A percentile compares a stretch with the other conserved stretches of the same genome.
phyloP scores from a whole-genome alignment of 2,113 vertebrate genomes.

The Puffinus mauretanicus region DNA sequence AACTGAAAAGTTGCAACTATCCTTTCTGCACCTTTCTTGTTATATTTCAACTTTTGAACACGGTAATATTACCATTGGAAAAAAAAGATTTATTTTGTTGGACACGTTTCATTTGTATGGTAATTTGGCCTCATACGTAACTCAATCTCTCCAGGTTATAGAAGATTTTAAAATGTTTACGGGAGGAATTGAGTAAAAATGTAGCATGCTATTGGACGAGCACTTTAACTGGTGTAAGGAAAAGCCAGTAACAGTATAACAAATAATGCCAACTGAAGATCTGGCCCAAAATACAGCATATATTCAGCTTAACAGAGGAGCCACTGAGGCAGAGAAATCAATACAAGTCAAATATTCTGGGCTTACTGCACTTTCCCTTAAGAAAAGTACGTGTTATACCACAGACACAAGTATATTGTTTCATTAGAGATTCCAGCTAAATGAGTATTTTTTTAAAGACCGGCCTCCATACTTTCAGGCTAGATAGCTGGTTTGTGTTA shows the following conservation, averaged over 20 bases:
- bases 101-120: neutral
- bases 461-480: neutral
- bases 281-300: neutral
- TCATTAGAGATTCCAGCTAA: neutral
- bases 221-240: neutral
- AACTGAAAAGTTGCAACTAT: neutral
- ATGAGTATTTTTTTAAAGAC: neutral
- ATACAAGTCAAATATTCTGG: neutral
- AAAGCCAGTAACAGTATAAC: neutral
- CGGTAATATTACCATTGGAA: neutral
- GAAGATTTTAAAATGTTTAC: neutral
- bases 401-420: neutral
- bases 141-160: neutral
- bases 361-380: neutral
- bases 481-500: neutral
- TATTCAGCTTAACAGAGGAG: neutral
- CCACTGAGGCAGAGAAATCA: neutral
- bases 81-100: neutral
- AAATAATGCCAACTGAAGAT: neutral
- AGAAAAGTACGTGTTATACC: neutral
- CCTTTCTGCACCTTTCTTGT: neutral
- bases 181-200: neutral
- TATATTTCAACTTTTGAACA: neutral
- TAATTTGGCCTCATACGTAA: neutral
- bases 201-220: neutral